phyloP scores from a whole-genome alignment of 2,113 vertebrate genomes.

The Capra hircus region DNA sequence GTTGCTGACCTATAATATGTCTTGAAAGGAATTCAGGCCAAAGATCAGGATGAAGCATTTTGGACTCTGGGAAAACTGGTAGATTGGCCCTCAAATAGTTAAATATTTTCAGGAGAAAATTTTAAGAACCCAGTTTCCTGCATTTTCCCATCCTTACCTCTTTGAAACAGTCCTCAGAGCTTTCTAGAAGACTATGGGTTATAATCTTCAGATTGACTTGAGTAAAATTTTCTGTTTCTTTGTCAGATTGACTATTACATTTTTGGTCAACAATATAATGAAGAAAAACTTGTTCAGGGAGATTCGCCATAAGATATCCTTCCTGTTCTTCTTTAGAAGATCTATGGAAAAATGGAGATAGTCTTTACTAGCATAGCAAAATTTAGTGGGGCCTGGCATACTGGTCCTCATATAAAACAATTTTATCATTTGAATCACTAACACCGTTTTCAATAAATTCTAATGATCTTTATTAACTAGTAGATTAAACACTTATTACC shows the following conservation, averaged over 20 bases:
- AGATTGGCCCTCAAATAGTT: neutral
- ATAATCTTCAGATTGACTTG: neutral
- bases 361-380: neutral
- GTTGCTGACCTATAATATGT: neutral
- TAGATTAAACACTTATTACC: neutral
- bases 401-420: neutral
- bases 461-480: neutral
- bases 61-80: neutral
- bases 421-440: neutral
- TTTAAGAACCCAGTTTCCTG: neutral
- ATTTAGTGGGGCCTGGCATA: neutral
- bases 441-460: neutral
- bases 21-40: neutral
- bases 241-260: neutral
- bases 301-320: neutral
- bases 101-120: neutral
- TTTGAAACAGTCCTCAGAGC: neutral
- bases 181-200: neutral
- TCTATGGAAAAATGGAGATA: neutral
- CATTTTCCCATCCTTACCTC: neutral
- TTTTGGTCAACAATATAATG: neutral
- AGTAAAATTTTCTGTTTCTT: neutral
- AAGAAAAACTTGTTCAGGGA: neutral
- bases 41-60: neutral
- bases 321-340: neutral